Conservation (phyloP, 2,113 vertebrate species). For the Tachycineta bicolor region DNA sequence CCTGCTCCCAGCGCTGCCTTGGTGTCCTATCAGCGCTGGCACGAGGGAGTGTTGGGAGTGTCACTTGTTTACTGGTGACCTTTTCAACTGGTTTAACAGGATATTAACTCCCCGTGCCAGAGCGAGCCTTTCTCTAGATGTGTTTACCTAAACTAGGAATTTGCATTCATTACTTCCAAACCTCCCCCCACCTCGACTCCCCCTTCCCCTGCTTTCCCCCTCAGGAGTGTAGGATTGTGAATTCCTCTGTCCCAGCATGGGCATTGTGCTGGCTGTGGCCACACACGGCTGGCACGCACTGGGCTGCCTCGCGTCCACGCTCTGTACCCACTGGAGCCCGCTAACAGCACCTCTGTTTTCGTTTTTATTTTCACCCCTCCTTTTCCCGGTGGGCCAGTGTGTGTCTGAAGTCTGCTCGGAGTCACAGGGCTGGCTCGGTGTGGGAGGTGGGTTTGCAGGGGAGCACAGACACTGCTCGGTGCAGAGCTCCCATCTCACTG, state of each 20-base stretch:
- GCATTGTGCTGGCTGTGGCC: background rate
- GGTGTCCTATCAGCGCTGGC: background rate
- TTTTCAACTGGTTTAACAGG: constrained; percentile 53
- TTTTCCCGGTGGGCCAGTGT: background rate
- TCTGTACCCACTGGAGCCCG: rapidly evolving
- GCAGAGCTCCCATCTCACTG: rapidly evolving
- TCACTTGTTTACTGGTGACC: background rate
- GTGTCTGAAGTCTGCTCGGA: background rate
- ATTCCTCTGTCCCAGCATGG: background rate
- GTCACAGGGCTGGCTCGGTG: background rate
- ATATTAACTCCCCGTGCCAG: background rate
- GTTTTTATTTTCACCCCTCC: background rate
- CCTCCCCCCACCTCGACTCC: background rate
- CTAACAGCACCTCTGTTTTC: background rate
- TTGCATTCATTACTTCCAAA: constrained; percentile 27
- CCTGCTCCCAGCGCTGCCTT: background rate
- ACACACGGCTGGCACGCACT: background rate
- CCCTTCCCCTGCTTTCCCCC: background rate
- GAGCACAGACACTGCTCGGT: rapidly evolving
- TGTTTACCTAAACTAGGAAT: constrained; percentile 48
- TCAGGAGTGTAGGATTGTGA: background rate
- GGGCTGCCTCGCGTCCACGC: rapidly evolving
- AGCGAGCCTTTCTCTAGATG: background rate
- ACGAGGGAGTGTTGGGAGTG: constrained; percentile 37
- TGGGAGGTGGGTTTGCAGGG: background rate